Evolutionary conservation across 2,888 invertebrate genomes (phyloP).

Genomic region (Oscheius onirici): DNA sequence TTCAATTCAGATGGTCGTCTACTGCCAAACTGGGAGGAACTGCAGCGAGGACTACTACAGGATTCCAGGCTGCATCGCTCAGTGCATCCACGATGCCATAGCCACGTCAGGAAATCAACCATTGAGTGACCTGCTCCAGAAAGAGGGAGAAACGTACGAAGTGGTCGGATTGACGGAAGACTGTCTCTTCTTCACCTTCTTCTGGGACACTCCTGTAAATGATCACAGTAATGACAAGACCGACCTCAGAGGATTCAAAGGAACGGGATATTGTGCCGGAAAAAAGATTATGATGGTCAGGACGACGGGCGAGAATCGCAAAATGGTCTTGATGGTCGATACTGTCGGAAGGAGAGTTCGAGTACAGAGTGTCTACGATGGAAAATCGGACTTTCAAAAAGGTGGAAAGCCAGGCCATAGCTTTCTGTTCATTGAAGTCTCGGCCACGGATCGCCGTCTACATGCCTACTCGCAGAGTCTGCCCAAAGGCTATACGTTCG

Average conservation of each 20-base stretch:
- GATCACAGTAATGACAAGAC: neutral
- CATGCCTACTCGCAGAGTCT: neutral
- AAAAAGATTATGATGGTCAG: neutral
- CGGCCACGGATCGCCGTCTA: neutral
- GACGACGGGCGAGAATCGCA: neutral
- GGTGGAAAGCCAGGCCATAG: too few relatives aligned
- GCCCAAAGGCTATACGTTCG: neutral
- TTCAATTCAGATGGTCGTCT: too few relatives aligned
- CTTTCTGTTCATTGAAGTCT: neutral
- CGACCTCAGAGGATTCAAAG: neutral
- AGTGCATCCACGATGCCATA: too few relatives aligned
- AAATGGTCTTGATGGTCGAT: slow-evolving; percentile 9
- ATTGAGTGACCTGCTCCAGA: neutral
- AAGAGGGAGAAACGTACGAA: neutral
- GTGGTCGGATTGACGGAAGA: slow-evolving; percentile 4
- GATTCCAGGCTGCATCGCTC: too few relatives aligned
- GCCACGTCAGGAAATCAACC: too few relatives aligned
- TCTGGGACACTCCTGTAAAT: neutral
- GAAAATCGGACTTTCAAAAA: too few relatives aligned
- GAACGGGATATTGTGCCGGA: neutral
- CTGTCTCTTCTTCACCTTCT: slow-evolving; percentile 8
- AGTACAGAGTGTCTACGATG: neutral
- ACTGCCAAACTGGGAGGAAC: too few relatives aligned
- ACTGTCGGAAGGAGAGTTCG: neutral
- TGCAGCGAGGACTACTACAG: too few relatives aligned